A percentile compares a stretch with the other conserved stretches of the same genome.
Conservation (phyloP, 2,797 vertebrate genomes). For the Chanos chanos region DNA sequence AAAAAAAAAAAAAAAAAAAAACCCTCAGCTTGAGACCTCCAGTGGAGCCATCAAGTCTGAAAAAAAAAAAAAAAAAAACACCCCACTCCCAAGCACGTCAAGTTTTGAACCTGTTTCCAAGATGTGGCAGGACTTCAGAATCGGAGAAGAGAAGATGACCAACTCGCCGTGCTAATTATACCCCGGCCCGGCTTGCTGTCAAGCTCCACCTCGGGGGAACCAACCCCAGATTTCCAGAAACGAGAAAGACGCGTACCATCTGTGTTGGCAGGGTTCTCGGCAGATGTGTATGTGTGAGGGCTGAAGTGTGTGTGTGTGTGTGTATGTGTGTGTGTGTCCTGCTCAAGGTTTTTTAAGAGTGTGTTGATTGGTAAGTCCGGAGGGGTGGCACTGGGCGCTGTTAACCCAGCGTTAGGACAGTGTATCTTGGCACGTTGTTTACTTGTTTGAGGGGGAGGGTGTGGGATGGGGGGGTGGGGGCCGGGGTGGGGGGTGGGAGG, state of each 20-base stretch:
- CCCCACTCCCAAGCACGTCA: slow-evolving; percentile 25
- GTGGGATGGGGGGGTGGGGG: no score
- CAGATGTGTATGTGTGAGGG: slow-evolving; percentile 47
- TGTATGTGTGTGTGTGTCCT: slow-evolving; percentile 25
- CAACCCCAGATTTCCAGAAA: slow-evolving; percentile 41
- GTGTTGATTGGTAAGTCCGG: slow-evolving; percentile 20
- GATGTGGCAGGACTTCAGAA: slow-evolving; percentile 70
- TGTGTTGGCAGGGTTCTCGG: slow-evolving; percentile 38
- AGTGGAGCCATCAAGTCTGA: no score
- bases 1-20: no score
- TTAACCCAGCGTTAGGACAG: slow-evolving; percentile 19
- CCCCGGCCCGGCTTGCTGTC: slow-evolving; percentile 42
- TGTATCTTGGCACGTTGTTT: slow-evolving; percentile 42
- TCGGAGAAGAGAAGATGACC: slow-evolving; percentile 54
- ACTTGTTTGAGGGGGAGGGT: no score
- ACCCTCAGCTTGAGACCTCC: slow-evolving; percentile 11
- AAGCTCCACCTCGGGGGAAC: slow-evolving; percentile 30
- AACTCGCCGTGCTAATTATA: slow-evolving; percentile 48
- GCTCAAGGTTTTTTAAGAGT: slow-evolving; percentile 32
- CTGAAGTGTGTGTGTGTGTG: slow-evolving; percentile 14
- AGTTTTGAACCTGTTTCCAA: slow-evolving; percentile 52
- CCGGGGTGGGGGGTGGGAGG: no score
- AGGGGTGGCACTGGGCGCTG: slow-evolving; percentile 22
- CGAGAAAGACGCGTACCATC: slow-evolving; percentile 47
- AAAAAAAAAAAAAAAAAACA: slow-evolving; percentile 7